Conservation (phyloP, 1,140 invertebrate species). For the Acromyrmex charruanus region DNA sequence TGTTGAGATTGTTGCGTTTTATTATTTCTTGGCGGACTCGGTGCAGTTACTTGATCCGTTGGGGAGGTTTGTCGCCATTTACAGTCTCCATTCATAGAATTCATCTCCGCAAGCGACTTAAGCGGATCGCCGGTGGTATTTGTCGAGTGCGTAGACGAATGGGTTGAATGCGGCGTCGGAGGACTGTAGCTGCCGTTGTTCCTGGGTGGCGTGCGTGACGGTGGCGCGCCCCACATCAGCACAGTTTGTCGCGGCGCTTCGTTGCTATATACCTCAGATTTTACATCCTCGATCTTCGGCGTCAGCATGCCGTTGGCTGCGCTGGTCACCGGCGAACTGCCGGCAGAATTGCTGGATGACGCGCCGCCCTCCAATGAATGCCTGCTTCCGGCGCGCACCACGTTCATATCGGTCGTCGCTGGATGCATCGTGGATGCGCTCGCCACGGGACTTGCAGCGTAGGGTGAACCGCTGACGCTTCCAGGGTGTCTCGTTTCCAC, state of each 20-base stretch:
- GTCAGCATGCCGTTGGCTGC: conserved; percentile 87
- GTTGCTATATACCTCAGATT: conserved; percentile 86
- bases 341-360: conserved; percentile 87
- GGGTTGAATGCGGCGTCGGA: conserved; percentile 84
- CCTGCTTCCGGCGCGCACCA: conserved; percentile 86
- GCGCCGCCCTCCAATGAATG: conserved; percentile 86
- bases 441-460: conserved; percentile 83
- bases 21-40: conserved; percentile 82
- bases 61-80: conserved; percentile 86
- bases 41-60: conserved; percentile 74
- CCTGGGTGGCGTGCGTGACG: conserved; percentile 82
- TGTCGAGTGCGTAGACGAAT: conserved; percentile 81
- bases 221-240: conserved; percentile 93
- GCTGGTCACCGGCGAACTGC: conserved; percentile 87
- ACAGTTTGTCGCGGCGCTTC: conserved; percentile 93
- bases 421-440: conserved; percentile 80
- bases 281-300: conserved; percentile 90
- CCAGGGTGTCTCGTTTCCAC: conserved; percentile 86
- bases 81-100: conserved; percentile 85
- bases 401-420: conserved; percentile 79
- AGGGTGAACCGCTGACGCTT: conserved; percentile 85
- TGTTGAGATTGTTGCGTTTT: conserved; percentile 78
- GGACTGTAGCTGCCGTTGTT: conserved; percentile 86
- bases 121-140: conserved; percentile 86
- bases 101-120: conserved; percentile 89